phyloP scores from a whole-genome alignment of 2,888 invertebrate species.

The Meteorus cinctellus region DNA sequence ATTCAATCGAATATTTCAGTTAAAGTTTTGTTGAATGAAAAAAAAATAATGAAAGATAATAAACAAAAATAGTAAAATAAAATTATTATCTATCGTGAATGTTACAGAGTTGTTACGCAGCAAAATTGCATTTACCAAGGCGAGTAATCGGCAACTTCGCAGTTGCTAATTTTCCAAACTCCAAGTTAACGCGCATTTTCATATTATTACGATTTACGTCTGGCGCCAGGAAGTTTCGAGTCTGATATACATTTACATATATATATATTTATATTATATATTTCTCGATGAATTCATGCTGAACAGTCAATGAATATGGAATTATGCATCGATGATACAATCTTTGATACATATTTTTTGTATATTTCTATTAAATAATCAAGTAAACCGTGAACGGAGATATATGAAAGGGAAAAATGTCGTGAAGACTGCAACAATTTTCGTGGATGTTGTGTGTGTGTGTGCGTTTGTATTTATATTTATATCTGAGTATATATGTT shows the following conservation, averaged over 20 bases:
- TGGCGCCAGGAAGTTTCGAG: conserved; percentile 36
- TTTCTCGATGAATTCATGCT: background rate
- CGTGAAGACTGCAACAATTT: too few species aligned
- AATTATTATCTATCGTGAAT: conserved; percentile 24
- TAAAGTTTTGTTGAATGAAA: background rate
- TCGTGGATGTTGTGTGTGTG: too few species aligned
- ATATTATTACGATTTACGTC: conserved; percentile 18
- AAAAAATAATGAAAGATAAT: conserved; percentile 10
- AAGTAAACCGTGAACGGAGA: background rate
- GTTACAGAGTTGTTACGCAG: conserved; percentile 25
- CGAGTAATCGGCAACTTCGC: conserved; percentile 8
- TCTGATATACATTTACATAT: background rate
- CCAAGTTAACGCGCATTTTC: background rate
- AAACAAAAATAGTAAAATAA: background rate
- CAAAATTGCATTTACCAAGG: conserved; percentile 22
- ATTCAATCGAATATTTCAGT: background rate
- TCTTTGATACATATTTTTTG: background rate
- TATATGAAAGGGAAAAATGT: too few species aligned
- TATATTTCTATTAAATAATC: background rate
- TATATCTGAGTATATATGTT: background rate
- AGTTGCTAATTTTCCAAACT: conserved; percentile 22
- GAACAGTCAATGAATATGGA: background rate
- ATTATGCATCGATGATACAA: background rate
- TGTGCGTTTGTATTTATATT: background rate
- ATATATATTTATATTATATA: background rate